phyloP scores from a whole-genome alignment of 2,113 vertebrate species.

The Azemiops feae region DNA sequence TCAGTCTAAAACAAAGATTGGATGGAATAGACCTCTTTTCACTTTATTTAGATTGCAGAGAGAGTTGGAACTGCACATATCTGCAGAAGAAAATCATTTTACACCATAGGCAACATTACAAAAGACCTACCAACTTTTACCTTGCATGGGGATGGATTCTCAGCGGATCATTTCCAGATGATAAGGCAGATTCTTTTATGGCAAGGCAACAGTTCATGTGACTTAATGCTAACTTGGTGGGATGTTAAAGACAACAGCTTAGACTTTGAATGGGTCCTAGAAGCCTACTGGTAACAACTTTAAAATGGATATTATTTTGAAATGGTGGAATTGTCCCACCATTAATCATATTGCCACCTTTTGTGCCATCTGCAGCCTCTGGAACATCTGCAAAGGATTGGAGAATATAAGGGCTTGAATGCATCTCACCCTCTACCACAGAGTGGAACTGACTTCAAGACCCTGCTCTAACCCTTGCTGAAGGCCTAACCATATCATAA shows the following conservation, averaged over 20 bases:
- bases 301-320: neutral
- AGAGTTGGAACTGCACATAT: neutral
- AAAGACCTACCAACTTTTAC: neutral
- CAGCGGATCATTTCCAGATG: neutral
- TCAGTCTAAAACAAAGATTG: neutral
- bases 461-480: neutral
- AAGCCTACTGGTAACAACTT: neutral
- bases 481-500: too few species aligned
- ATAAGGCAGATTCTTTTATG: neutral
- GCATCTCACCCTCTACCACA: neutral
- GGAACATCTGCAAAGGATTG: neutral
- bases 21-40: neutral
- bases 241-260: neutral
- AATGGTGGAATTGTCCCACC: neutral
- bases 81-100: neutral
- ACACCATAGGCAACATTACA: neutral
- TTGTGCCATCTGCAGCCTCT: neutral
- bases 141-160: neutral
- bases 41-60: neutral
- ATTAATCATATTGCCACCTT: neutral
- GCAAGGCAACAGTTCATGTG: neutral
- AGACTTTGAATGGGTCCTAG: neutral
- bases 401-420: neutral
- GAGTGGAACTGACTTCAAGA: neutral
- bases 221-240: neutral